These are phyloP conservation scores for Dipodomys merriami DNA, from an alignment of 2,113 vertebrate species.

Conservation along the genomic window DNA sequence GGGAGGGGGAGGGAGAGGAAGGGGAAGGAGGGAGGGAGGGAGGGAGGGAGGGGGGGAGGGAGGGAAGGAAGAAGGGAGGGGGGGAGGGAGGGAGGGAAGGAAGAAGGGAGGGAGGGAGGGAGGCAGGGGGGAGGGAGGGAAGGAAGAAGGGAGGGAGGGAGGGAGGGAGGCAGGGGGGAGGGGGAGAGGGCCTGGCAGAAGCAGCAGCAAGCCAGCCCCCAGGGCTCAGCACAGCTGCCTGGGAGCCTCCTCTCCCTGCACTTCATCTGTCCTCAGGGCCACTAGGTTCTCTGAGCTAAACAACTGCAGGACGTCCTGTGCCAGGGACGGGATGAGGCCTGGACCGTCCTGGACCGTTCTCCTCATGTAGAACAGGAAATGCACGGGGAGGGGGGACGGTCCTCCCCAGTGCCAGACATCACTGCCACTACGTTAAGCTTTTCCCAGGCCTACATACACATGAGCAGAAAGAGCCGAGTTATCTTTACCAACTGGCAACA, in stretches of 20 bases:
- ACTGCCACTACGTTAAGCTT: background rate
- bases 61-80: too few species aligned
- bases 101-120: too few species aligned
- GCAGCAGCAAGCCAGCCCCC: too few species aligned
- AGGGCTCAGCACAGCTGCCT: too few species aligned
- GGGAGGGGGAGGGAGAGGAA: too few species aligned
- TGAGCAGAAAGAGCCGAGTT: background rate
- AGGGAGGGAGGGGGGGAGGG: too few species aligned
- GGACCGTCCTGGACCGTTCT: background rate
- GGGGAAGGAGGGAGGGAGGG: background rate
- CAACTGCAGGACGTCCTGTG: background rate
- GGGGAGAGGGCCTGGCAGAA: too few species aligned
- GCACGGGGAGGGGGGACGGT: background rate
- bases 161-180: too few species aligned
- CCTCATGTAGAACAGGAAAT: slow-evolving; percentile 21
- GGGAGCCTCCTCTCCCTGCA: too few species aligned
- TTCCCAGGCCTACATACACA: background rate
- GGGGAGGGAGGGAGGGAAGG: too few species aligned
- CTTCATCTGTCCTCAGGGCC: background rate
- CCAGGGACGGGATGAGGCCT: background rate
- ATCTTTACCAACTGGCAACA: background rate
- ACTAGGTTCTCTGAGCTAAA: background rate
- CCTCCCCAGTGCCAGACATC: background rate
- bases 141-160: too few species aligned
- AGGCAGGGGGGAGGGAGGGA: too few species aligned